Base-by-base conservation (phyloP, 1,140 invertebrate genomes). In the Aphaenogaster ashmeadi region DNA sequence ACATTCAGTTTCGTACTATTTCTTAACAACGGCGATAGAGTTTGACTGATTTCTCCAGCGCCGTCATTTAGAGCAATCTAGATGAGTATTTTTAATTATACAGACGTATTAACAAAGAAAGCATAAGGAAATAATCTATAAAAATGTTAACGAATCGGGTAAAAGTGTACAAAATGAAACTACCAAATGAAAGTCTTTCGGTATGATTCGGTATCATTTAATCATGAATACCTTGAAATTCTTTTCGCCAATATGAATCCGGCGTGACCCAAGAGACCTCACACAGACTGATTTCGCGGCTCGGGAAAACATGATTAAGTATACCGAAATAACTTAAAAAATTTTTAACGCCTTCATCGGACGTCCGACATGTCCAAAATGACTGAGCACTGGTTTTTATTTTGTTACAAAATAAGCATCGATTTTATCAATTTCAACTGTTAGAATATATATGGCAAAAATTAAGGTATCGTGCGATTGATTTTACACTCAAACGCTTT, bases 241-340 rank as follows among this genome's bases (percentile, higher is more conserved):
- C n/a, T 88, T 78, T 67, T 89, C 87, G 7, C 54, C 79, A 36
- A 64, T 87, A 21, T 91, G 87, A 44, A 91, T 90, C 8, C 54
- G 89, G 33, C 84, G 69, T 52, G 91, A 90, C 27, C 88, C 66
- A 18, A 93, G n/a, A 47, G 69, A 75, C 75, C 90, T 92, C 47
- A 92, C 91, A 27, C 27, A 27, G 6, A 93, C 47, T 21, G 91
- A 93, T 92, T 94, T 94, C 50, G 93, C 67, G 77, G 89, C 88
- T 80, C 91, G 93, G 62, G 91, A 92, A 92, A 94, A 92, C 94
- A 94, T 94, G 90, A 27, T 91, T 75, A 62, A 58, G 62, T 81
- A 88, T 88, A 41, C 38, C 54, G 27, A 33, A 83, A 36, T 88
- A 86, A 94, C 91, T 92, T 89, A 41, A 88, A 91, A 93, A 91